Evolutionary conservation across 2,888 invertebrate genomes (phyloP), one percentile per base, ranked within the genome.

Genomic region (Lepidocyrtoides sp.): DNA sequence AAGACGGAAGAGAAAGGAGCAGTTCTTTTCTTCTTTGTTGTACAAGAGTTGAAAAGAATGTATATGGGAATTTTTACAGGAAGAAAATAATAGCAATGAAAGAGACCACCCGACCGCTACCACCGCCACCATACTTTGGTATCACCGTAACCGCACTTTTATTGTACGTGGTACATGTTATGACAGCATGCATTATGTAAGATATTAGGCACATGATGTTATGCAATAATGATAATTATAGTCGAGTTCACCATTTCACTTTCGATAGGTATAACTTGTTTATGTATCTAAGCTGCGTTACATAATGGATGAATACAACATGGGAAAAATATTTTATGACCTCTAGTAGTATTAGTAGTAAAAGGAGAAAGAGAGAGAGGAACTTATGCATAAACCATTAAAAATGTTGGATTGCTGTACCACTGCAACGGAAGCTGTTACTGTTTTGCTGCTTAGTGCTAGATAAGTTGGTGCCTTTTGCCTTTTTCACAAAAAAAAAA

Each of bases 31-130:
- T 51, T 7, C 17, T 51, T 3, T n/a, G 51, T 7, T 51, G n/a
- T 17, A 51, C 12, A 48, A 48, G 2, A 14, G 7, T 0, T 51
- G 17, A n/a, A 51, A 51, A n/a, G 51, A 51, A 44, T 44, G 44
- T 44, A 44, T 14, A 44, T n/a, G n/a, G n/a, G n/a, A 44, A 8
- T 44, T 44, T 44, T 44, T 44, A 14, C 14, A 12, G 44, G 10
- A 8, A 44, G n/a, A n/a, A n/a, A n/a, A n/a, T n/a, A 44, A 44
- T 44, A 12, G 44, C 44, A 44, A 2, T n/a, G 7, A 54, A 54
- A n/a, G n/a, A 60, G 60, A 60, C 60, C 60, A 60, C 60, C 60
- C 60, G 20, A 60, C 51, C 51, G 5, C 51, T n/a, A 26, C 60
- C 60, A 26, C 4, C 26, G 20, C 60, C 60, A 60, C 60, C 60